Evolutionary conservation across 2,888 invertebrate species (phyloP), one percentile per base, ranked within the genome.

Genomic region (Dryomyza anilis): DNA sequence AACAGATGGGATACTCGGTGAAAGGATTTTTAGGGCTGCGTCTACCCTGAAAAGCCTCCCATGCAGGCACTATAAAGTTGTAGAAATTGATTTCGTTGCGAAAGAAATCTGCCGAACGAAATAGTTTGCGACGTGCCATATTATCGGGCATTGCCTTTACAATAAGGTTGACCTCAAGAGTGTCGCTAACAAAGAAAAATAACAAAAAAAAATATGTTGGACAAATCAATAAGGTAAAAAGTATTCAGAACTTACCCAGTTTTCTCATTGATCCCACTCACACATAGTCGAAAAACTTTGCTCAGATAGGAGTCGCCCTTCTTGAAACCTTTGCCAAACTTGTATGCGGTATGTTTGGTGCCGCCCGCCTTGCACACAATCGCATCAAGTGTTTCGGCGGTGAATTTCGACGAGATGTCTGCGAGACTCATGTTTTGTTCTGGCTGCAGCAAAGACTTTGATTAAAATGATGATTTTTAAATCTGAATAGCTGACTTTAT

Each of bases 221-320:
- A 39, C 12, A 25, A 56, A 19, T 23, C 5, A 52, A 23, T 12
- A 29, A n/a, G n/a, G n/a, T 23, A 2, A 53, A 25, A 3, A 27
- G 3, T 33, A 5, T 14, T 29, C 14, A 56, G 3, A 46, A 65
- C 66, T 65, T 68, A 77, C 78, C 74, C 76, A 65, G 69, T 70
- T 1, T 63, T 67, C 25, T 76, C 76, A 33, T 78, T 74, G 0
- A 76, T 69, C 1, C 88, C 83, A 55, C 71, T 80, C 4, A 91
- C 83, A 57, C 81, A 86, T 30, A 91, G 85, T 39, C 88, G 86
- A 56, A 86, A 86, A 1, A 91, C 83, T 66, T 87, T 86, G 71
- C 91, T 90, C 56, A 91, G 77, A 73, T 91, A 91, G 0, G 89
- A 89, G 73, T 91, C 91, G 0, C 91, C 91, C 78, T 89, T 90